Percentiles rank a stretch among this genome's conserved stretches.
These are phyloP conservation scores for Grallaria varia DNA, from an alignment of 2,113 vertebrate genomes.

Conservation along the genomic window DNA sequence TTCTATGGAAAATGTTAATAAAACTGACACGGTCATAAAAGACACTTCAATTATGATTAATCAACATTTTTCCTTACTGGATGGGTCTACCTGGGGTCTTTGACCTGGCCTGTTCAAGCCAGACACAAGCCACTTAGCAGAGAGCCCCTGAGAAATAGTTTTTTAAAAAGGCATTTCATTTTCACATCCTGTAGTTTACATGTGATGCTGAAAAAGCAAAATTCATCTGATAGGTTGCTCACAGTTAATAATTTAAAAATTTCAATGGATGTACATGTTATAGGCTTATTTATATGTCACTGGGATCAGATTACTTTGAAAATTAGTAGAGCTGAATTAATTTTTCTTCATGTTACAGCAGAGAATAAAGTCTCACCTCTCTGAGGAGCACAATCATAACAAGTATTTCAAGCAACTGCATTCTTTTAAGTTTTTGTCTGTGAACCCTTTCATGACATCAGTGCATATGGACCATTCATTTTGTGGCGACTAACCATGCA, in stretches of 20 bases:
- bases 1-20: neutral
- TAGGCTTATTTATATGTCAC: neutral
- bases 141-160: neutral
- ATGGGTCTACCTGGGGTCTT: neutral
- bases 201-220: neutral
- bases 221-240: neutral
- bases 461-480: fast-evolving
- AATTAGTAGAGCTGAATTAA: neutral
- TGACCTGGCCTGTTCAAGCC: neutral
- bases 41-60: neutral
- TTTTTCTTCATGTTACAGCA: neutral
- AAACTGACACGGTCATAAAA: neutral
- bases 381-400: neutral
- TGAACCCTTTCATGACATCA: neutral
- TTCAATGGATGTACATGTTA: neutral
- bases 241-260: neutral
- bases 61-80: neutral
- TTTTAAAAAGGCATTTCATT: neutral
- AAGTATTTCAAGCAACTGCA: neutral
- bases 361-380: neutral
- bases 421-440: neutral
- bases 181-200: neutral
- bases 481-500: fast-evolving
- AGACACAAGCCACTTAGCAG: neutral
- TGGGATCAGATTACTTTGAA: neutral